These are phyloP conservation scores for Macrophya annulata DNA, from an alignment of 2,888 invertebrate genomes.

Conservation along the genomic window DNA sequence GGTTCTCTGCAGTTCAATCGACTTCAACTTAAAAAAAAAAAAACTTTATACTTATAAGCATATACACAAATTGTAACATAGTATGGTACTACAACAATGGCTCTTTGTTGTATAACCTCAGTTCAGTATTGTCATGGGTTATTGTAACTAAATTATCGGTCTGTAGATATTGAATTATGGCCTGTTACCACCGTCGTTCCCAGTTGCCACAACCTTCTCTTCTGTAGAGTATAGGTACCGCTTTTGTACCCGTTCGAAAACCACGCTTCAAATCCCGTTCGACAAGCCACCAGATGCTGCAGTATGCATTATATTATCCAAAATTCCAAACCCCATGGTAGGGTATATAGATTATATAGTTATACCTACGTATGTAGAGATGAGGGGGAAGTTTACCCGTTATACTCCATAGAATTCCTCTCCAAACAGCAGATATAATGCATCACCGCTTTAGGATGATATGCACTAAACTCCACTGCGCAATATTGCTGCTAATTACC, in stretches of 20 bases:
- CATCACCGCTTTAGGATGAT: slow-evolving; percentile 16
- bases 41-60: no score
- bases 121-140: slow-evolving; percentile 28
- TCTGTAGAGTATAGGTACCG: not conserved
- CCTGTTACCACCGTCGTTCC: slow-evolving; percentile 11
- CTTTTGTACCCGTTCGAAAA: not conserved
- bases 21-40: no score
- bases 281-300: slow-evolving; percentile 5
- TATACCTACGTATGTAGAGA: no score
- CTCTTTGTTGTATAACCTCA: slow-evolving; percentile 11
- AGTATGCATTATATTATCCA: slow-evolving; percentile 18
- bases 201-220: slow-evolving; percentile 6
- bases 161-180: slow-evolving; percentile 49
- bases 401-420: not conserved
- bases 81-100: not conserved
- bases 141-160: slow-evolving; percentile 50
- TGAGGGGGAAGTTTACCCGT: not conserved
- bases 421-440: not conserved
- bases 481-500: slow-evolving; percentile 38
- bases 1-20: not conserved
- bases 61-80: no score
- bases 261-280: not conserved
- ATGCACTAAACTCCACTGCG: slow-evolving; percentile 15
- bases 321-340: not conserved
- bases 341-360: not conserved